Evolutionary conservation across 2,888 invertebrate genomes (phyloP).

Genomic region (Oscheius sp.): DNA sequence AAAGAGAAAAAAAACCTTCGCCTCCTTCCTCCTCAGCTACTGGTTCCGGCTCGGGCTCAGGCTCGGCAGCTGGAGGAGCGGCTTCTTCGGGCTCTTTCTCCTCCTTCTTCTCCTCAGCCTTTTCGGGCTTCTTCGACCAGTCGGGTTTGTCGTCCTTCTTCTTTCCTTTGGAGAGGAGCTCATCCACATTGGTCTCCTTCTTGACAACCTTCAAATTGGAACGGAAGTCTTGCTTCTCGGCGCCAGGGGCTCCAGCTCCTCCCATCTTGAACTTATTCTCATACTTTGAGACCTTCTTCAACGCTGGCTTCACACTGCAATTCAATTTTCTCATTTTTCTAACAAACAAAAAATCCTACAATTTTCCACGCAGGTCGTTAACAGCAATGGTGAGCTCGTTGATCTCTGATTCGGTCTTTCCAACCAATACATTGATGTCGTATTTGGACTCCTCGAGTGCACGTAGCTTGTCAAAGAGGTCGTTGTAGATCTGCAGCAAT

Average conservation of each 20-base stretch:
- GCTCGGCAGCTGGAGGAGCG: not conserved
- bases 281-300: slow-evolving; percentile 99
- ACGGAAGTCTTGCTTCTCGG: slow-evolving; percentile 89
- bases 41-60: slow-evolving; percentile 14
- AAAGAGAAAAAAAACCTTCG: too few relatives aligned
- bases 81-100: slow-evolving; percentile 32
- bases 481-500: slow-evolving; percentile 61
- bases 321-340: not conserved
- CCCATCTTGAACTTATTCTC: slow-evolving; percentile 81
- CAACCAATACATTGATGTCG: slow-evolving; percentile 94
- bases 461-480: slow-evolving; percentile 76
- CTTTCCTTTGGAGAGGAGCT: slow-evolving; percentile 47
- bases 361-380: slow-evolving; percentile 99
- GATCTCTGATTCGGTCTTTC: slow-evolving; percentile 80
- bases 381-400: slow-evolving; percentile 98
- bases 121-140: slow-evolving; percentile 64
- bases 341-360: slow-evolving; percentile 73
- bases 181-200: slow-evolving; percentile 83
- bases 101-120: slow-evolving; percentile 35
- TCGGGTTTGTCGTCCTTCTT: slow-evolving; percentile 68
- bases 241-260: slow-evolving; percentile 35
- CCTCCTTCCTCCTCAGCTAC: slow-evolving; percentile 21
- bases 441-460: slow-evolving; percentile 76
- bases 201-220: slow-evolving; percentile 98
- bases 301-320: slow-evolving; percentile 58